These are phyloP conservation scores for Petrosia ficiformis DNA, from an alignment of 37 sponge, comb jelly and placozoan species.

Conservation along the genomic window DNA sequence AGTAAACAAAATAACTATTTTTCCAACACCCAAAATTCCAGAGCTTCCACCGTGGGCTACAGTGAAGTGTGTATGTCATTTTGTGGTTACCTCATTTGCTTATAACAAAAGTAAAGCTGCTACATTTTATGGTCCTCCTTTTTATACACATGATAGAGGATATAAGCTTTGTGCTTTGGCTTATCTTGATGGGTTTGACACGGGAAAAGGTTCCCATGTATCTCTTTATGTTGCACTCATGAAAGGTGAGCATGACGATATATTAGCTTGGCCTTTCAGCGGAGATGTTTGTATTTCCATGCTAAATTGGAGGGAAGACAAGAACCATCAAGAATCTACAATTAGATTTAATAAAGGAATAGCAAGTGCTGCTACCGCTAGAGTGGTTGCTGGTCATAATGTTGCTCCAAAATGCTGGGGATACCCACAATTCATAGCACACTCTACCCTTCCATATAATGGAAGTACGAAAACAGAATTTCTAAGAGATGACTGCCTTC, in stretches of 20 bases:
- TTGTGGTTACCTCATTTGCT: background rate
- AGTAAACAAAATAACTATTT: background rate
- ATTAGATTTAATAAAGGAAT: background rate
- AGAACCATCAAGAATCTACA: background rate
- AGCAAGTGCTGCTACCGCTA: background rate
- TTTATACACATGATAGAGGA: background rate
- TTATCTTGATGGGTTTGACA: background rate
- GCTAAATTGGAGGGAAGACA: background rate
- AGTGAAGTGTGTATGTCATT: background rate
- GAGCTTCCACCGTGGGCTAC: background rate
- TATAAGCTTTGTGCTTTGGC: background rate
- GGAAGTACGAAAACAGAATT: slow-evolving; percentile 3
- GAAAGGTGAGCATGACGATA: background rate
- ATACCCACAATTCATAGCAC: background rate
- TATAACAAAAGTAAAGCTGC: background rate
- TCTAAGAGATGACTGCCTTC: background rate
- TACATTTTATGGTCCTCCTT: background rate
- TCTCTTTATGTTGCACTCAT: background rate
- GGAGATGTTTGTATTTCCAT: background rate
- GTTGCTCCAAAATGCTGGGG: background rate
- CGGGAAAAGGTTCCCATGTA: background rate
- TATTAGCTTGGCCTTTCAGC: background rate
- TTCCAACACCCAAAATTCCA: background rate
- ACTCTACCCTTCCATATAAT: background rate
- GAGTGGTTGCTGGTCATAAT: background rate